Base-by-base conservation (phyloP, 2,113 vertebrate genomes). In the Hiodon alosoides region DNA sequence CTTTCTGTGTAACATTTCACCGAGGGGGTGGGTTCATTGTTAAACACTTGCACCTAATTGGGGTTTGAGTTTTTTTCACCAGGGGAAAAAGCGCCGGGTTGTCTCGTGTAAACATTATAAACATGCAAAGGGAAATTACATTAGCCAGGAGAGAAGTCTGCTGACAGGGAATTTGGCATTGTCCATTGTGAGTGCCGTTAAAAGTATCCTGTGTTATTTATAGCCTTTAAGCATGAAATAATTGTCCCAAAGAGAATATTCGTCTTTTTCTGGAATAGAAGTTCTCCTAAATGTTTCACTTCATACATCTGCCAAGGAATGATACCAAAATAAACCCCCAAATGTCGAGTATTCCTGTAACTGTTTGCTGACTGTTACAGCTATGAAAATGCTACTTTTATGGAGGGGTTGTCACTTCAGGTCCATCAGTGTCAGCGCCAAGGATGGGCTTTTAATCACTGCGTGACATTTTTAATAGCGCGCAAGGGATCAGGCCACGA, bases 191-290 rank as follows among this genome's bases (percentile, higher is more conserved):
- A 46, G 31, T 14, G 52, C 14, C 31, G 54, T 75, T 57, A 57
- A 67, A 74, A 11, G 51, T 11, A 14, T 59, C 7, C 53, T 57
- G 55, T 71, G 69, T 77, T 84, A 79, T 82, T 82, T 82, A 76
- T 78, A 81, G 71, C 64, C 46, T 62, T 50, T 48, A 70, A 64
- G 62, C 72, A 53, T 67, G 77, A 62, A 66, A 76, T 78, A 84
- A 81, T 74, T 50, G 80, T 69, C 76, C 74, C 78, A 62, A 7
- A 57, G 79, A 75, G 74, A 69, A 53, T 61, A 64, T 76, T 75
- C 61, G 48, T 76, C 58, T 72, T 77, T 52, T 17, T 67, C 62
- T 51, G 61, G 65, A 77, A 76, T 76, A 71, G 72, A 71, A 77
- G 11, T 50, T 70, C 67, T 59, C 57, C 55, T 51, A 3, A 57